Base-by-base conservation (phyloP, 2,797 vertebrate species). In the Macroramphosus scolopax region DNA sequence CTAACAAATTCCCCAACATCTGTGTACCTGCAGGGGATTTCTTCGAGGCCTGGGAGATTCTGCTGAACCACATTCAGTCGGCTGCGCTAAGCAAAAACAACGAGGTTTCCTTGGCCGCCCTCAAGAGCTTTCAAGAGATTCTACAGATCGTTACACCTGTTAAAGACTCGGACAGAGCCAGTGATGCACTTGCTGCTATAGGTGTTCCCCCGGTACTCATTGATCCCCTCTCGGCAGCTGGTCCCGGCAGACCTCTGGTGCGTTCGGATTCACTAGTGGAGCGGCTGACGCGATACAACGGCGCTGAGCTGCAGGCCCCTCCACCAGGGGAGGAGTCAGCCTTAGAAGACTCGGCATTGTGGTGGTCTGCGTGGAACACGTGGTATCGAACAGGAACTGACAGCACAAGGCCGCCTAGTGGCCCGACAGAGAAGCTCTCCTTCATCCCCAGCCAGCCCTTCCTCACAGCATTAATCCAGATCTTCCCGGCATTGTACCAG, bases 101-200 rank as follows among this genome's bases (percentile, higher is more conserved):
- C 18, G 97, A 99, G 87, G 97, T 99, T 55, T 98, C 97, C 50
- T 80, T 99, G 66, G 97, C 97, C n/a, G 97, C 97, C 15, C 87
- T 99, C 44, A 99, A 99, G 87, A 98, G 96, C 83, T 98, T 98
- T 66, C 97, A 99, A 76, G 97, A 99, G 85, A 98, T 99, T 74
- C 88, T 99, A 5, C 97, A 98, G 72, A 97, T 99, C 2, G 95
- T 95, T 16, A 95, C 94, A 1, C 96, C 97, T 0, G 86, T 81
- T 20, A 93, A 90, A 83, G 97, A 99, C 78, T 88, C 82, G 0
- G 96, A 98, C 60, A 95, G 90, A 81, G 91, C 91, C 0, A 89
- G 92, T 1, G 97, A 98, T 6, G 88, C 93, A 0, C 88, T 94
- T 2, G 89, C 92, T 29, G 90, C 89, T n/a, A 90, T 97, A 80